Evolutionary conservation across 2,797 vertebrate genomes (phyloP).

Genomic region (Hylomyscus alleni): DNA sequence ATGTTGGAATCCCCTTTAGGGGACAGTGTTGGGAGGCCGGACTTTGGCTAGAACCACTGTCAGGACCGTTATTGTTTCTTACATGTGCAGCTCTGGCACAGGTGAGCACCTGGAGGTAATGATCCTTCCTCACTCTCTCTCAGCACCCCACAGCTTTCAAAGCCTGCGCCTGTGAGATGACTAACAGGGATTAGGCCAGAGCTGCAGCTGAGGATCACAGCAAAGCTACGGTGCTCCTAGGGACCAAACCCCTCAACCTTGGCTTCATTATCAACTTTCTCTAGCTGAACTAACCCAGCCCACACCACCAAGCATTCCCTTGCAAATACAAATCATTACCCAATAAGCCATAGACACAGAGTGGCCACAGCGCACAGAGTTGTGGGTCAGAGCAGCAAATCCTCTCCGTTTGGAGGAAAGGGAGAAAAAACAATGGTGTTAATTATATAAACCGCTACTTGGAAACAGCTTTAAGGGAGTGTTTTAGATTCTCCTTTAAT

Average conservation of each 20-base stretch:
- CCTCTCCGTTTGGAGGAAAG: constrained; percentile 64
- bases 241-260: constrained; percentile 78
- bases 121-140: not conserved
- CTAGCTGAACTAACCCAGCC: constrained; percentile 72
- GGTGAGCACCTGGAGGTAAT: constrained; percentile 52
- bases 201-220: constrained; percentile 67
- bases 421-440: constrained; percentile 65
- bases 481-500: constrained; percentile 82
- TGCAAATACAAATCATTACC: constrained; percentile 84
- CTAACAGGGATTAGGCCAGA: constrained; percentile 55
- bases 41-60: not conserved
- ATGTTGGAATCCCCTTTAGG: not conserved
- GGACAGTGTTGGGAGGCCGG: not conserved
- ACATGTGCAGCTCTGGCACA: not conserved
- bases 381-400: constrained; percentile 75
- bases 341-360: constrained; percentile 74
- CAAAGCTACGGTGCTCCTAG: constrained; percentile 75
- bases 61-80: not conserved
- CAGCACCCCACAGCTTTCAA: constrained; percentile 51
- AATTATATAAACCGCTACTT: constrained; percentile 81
- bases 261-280: constrained; percentile 81
- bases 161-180: constrained; percentile 50
- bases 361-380: constrained; percentile 71
- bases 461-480: constrained; percentile 73
- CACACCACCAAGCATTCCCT: constrained; percentile 76